Evolutionary conservation across 2,888 invertebrate species (phyloP), one percentile per base, ranked within the genome.

Genomic region (Rhagium mordax): DNA sequence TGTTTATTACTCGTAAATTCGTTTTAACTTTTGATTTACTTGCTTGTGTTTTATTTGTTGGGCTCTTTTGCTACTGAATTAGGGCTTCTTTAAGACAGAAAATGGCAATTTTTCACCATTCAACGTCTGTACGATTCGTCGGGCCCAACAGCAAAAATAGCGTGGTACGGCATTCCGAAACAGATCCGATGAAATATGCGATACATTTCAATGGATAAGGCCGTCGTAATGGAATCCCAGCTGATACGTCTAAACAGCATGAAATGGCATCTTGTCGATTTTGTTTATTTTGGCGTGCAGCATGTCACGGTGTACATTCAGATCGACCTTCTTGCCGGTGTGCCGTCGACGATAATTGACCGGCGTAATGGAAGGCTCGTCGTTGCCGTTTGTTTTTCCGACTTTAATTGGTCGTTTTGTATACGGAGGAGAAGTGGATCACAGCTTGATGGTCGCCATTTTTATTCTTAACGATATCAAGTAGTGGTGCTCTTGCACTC

Each of bases 391-490:
- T 76, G 72, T 78, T 77, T 76, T 76, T 72, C 67, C 49, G 48
- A 59, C 70, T 79, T 74, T 78, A 77, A 79, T 79, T 79, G 78
- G 77, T 69, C 77, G 74, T 75, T 78, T 74, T 76, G 13, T 33
- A 69, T 57, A 51, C 62, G 20, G 59, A 66, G 15, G 61, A 61
- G 64, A 49, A 65, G 53, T 65, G 72, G 74, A 74, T 75, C 70
- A 74, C 77, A 76, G 76, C 75, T 79, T 75, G 76, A 71, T 70
- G 72, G 57, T 65, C 61, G 74, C 74, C 67, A 79, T 74, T 78
- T 78, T 79, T 78, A 78, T 75, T 78, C 78, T 74, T 78, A 75
- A 77, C 72, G 76, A 71, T 71, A 74, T 77, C 72, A 72, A 70
- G 75, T 72, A 75, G 70, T 75, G 73, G 74, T 75, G 71, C 72